Conservation (phyloP, 2,797 vertebrate species). For the Syndactyla subalaris region DNA sequence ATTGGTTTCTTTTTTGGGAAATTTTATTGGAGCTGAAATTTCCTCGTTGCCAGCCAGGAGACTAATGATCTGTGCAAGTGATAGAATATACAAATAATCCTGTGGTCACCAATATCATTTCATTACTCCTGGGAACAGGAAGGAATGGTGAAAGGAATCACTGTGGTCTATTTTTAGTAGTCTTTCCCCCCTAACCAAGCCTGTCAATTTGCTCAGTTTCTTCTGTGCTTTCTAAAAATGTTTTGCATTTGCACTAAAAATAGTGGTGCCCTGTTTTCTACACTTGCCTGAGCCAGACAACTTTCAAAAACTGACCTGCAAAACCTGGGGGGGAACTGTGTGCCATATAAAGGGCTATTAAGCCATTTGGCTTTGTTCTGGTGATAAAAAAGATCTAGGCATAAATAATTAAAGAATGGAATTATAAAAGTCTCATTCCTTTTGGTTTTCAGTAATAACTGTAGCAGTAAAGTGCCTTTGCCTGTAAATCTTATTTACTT, state of each 20-base stretch:
- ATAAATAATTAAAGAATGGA: neutral
- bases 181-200: neutral
- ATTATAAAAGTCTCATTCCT: neutral
- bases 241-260: neutral
- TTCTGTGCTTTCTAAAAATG: neutral
- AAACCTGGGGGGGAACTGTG: neutral
- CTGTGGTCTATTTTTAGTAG: neutral
- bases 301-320: neutral
- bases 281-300: neutral
- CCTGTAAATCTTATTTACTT: neutral
- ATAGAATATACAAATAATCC: neutral
- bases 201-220: neutral
- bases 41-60: neutral
- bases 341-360: neutral
- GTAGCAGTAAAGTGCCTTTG: neutral
- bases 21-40: neutral
- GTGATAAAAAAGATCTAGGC: neutral
- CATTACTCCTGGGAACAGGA: neutral
- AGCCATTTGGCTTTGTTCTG: neutral
- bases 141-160: neutral
- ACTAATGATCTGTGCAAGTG: neutral
- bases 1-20: neutral
- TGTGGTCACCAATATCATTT: neutral
- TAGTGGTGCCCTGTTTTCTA: neutral
- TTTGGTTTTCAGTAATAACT: neutral